These are phyloP conservation scores for Bimastos eiseni DNA, from an alignment of 2,888 invertebrate species.

Conservation along the genomic window DNA sequence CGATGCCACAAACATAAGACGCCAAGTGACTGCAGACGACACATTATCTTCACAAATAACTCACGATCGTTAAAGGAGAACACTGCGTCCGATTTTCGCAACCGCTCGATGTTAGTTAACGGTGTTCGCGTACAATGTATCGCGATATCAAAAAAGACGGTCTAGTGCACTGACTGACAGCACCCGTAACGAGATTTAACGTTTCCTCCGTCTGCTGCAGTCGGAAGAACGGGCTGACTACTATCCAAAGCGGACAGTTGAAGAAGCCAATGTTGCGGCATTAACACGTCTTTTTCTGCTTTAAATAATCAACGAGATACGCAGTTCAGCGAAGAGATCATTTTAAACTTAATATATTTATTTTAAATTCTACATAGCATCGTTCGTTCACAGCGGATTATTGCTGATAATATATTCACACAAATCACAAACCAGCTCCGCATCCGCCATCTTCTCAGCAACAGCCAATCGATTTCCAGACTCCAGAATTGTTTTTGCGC, in stretches of 20 bases:
- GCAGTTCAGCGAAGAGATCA: neutral
- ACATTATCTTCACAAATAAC: neutral
- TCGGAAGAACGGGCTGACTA: neutral
- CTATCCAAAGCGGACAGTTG: neutral
- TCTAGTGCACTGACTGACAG: neutral
- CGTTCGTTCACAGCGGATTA: neutral
- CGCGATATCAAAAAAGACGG: neutral
- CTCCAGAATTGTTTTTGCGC: neutral
- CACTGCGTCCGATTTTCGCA: neutral
- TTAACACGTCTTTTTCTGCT: neutral
- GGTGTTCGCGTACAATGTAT: neutral
- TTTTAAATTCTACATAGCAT: neutral
- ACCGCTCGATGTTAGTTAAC: neutral
- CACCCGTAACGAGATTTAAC: neutral
- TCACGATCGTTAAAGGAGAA: neutral
- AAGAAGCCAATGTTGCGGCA: neutral
- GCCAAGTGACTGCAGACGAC: conserved; percentile 6
- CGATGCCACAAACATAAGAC: neutral
- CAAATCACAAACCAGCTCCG: neutral
- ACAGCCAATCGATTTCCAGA: conserved; percentile 15
- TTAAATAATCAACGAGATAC: neutral
- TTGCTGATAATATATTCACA: conserved; percentile 22
- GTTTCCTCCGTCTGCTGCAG: neutral
- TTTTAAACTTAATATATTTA: conserved; percentile 2
- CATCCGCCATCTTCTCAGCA: conserved; percentile 21